phyloP scores from a whole-genome alignment of 2,888 invertebrate species.

The Eilema depressum region DNA sequence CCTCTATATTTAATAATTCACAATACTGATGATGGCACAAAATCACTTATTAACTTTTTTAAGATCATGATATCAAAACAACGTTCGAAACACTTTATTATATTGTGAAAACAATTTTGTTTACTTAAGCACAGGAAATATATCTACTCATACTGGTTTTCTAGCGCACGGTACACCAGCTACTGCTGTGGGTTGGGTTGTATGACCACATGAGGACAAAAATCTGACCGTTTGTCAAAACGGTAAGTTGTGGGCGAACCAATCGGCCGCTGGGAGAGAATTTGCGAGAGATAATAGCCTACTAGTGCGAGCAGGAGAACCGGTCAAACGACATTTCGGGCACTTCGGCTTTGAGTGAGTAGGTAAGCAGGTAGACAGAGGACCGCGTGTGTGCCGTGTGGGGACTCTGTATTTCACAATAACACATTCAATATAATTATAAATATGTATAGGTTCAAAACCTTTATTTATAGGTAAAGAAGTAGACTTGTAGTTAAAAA shows the following conservation, averaged over 20 bases:
- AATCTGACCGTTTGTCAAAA: conserved; percentile 70
- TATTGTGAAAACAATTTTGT: neutral
- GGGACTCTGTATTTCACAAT: conserved; percentile 2
- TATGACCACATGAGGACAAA: conserved; percentile 60
- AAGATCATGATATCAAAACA: neutral
- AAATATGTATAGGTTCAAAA: neutral
- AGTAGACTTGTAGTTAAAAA: neutral
- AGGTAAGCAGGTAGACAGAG: conserved; percentile 58
- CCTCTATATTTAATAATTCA: neutral
- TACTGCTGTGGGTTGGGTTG: conserved; percentile 32
- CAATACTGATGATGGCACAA: neutral
- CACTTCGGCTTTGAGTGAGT: conserved; percentile 57
- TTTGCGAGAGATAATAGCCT: conserved; percentile 74
- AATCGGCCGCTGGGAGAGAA: conserved; percentile 79
- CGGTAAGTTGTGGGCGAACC: conserved; percentile 70
- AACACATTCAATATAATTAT: neutral
- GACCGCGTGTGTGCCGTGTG: conserved; percentile 11
- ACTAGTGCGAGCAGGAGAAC: conserved; percentile 79
- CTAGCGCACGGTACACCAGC: conserved; percentile 28
- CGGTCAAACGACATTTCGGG: conserved; percentile 80
- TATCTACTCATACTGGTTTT: conserved; percentile 9
- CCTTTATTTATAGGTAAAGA: neutral
- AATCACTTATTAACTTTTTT: neutral
- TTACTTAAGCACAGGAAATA: conserved; percentile 2
- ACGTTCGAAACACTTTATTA: neutral